phyloP scores from a whole-genome alignment of 2,797 vertebrate genomes.

The Chloroceryle inda region DNA sequence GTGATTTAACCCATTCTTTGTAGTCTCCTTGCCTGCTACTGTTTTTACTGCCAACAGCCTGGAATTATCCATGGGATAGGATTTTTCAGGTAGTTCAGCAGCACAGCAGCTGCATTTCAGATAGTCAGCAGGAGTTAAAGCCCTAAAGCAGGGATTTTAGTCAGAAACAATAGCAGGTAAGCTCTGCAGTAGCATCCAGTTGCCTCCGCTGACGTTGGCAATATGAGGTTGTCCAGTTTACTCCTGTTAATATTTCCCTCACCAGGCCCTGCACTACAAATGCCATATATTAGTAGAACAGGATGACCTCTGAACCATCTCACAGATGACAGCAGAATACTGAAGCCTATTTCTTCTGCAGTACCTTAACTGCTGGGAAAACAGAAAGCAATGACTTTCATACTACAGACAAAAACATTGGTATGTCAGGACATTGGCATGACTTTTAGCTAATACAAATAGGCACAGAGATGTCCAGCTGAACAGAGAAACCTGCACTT shows the following conservation, averaged over 20 bases:
- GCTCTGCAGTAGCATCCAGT: background rate
- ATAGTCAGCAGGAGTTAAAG: slow-evolving; percentile 21
- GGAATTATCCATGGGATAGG: background rate
- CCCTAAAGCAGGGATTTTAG: background rate
- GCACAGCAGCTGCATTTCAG: background rate
- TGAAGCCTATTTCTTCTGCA: background rate
- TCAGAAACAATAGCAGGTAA: background rate
- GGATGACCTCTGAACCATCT: background rate
- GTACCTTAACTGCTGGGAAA: background rate
- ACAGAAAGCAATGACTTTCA: background rate
- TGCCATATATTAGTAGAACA: background rate
- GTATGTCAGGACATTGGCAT: background rate
- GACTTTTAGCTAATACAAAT: background rate
- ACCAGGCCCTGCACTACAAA: background rate
- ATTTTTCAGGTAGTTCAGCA: slow-evolving; percentile 1
- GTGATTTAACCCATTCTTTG: slow-evolving; percentile 63
- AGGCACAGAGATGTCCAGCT: background rate
- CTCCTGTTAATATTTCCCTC: background rate
- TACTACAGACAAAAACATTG: background rate
- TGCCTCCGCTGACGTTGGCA: background rate
- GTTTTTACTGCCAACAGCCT: background rate
- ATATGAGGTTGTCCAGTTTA: background rate
- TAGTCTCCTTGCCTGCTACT: slow-evolving; percentile 11
- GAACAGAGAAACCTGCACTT: background rate
- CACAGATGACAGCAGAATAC: background rate